Conservation (phyloP, 2,888 invertebrate species). For the Andrena chrysosceles region DNA sequence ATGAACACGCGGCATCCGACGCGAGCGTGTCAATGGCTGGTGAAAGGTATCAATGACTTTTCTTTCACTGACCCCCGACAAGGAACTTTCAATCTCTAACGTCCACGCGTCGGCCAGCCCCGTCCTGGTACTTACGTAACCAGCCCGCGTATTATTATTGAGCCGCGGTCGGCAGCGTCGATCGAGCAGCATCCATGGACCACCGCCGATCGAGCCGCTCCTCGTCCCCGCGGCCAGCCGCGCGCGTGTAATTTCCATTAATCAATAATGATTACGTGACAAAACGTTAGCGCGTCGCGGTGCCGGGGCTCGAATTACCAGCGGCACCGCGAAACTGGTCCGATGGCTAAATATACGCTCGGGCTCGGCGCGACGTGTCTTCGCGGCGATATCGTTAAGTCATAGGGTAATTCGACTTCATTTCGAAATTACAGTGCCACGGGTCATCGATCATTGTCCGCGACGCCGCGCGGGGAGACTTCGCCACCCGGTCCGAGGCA, state of each 20-base stretch:
- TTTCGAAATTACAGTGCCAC: constrained; percentile 38
- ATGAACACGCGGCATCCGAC: constrained; percentile 35
- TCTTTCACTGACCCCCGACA: constrained; percentile 67
- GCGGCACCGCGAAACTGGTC: constrained; percentile 59
- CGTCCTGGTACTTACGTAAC: constrained; percentile 56
- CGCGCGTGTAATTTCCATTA: constrained; percentile 54
- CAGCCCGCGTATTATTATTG: constrained; percentile 22
- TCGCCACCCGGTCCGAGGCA: constrained; percentile 1
- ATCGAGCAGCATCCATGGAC: too few relatives aligned
- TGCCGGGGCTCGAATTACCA: constrained; percentile 55
- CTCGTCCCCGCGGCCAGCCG: not conserved
- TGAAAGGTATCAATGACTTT: constrained; percentile 74
- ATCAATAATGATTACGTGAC: constrained; percentile 66
- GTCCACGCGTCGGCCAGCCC: constrained; percentile 35
- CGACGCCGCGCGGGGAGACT: not conserved
- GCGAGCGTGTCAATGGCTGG: constrained; percentile 68
- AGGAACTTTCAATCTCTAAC: constrained; percentile 69
- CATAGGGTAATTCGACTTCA: constrained; percentile 30
- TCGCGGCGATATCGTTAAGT: constrained; percentile 46
- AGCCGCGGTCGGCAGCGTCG: not conserved
- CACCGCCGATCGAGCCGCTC: too few relatives aligned
- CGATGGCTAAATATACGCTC: constrained; percentile 39
- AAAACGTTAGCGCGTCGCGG: constrained; percentile 47
- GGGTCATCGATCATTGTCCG: constrained; percentile 26
- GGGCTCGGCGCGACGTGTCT: constrained; percentile 30